A percentile compares a stretch with the other conserved stretches of the same genome.
Evolutionary conservation across 2,113 vertebrate species (phyloP).

Genomic region (Barnardius zonarius): DNA sequence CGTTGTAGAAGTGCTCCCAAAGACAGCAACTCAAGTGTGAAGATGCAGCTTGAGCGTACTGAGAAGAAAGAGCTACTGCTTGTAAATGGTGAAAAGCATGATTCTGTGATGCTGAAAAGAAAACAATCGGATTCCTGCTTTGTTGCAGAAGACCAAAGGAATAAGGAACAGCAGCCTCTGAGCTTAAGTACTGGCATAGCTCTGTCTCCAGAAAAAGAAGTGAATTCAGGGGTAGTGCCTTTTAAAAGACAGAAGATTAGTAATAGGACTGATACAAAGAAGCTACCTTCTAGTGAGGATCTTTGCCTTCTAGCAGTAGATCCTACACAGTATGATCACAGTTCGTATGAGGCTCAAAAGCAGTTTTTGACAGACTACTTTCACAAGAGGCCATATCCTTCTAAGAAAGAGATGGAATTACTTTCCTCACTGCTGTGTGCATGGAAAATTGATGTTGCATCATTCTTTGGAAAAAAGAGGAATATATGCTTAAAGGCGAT

Average conservation of each 20-base stretch:
- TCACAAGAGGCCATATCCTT: slow-evolving; percentile 86
- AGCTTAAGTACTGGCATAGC: not conserved
- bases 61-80: slow-evolving; percentile 63
- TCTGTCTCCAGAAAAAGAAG: slow-evolving; percentile 3
- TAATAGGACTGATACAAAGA: slow-evolving; percentile 58
- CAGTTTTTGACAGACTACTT: slow-evolving; percentile 91
- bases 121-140: slow-evolving; percentile 59
- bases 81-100: slow-evolving; percentile 59
- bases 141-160: slow-evolving; percentile 51
- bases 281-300: slow-evolving; percentile 30
- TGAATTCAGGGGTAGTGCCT: slow-evolving; percentile 58
- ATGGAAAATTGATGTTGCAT: slow-evolving; percentile 84
- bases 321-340: slow-evolving; percentile 74
- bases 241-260: slow-evolving; percentile 78
- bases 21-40: slow-evolving; percentile 71
- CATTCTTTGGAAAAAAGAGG: slow-evolving; percentile 85
- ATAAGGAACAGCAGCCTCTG: slow-evolving; percentile 27
- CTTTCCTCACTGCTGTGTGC: slow-evolving; percentile 79
- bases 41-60: slow-evolving; percentile 29
- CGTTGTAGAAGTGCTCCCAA: slow-evolving; percentile 90
- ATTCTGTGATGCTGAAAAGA: slow-evolving; percentile 58
- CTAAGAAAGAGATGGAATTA: slow-evolving; percentile 82
- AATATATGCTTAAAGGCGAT: slow-evolving; percentile 86
- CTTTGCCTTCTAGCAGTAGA: slow-evolving; percentile 78
- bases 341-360: slow-evolving; percentile 80